Percentiles rank a stretch among this genome's conserved stretches.
phyloP scores from a whole-genome alignment of 2,888 invertebrate genomes.

The Drepanosiphum platanoidis region DNA sequence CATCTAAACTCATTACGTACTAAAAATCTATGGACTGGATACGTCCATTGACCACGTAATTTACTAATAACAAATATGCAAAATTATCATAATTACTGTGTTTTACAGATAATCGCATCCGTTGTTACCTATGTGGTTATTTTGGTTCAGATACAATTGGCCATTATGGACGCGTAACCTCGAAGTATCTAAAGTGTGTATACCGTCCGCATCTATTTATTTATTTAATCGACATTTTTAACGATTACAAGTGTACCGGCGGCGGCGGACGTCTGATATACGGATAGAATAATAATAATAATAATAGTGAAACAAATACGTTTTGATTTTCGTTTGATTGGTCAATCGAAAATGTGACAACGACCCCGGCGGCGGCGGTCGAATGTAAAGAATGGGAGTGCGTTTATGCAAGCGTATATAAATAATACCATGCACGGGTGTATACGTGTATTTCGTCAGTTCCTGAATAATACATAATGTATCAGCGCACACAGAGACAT shows the following conservation, averaged over 20 bases:
- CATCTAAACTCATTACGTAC: too few relatives aligned
- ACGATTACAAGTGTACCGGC: background rate
- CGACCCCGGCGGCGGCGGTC: background rate
- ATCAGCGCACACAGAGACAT: background rate
- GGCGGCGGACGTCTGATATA: too few relatives aligned
- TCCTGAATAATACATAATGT: background rate
- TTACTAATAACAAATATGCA: too few relatives aligned
- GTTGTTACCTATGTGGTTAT: slow-evolving; percentile 63
- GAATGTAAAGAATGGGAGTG: background rate
- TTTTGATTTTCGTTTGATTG: background rate
- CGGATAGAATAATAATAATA: too few relatives aligned
- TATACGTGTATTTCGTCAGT: too few relatives aligned
- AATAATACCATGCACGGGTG: too few relatives aligned
- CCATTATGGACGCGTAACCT: slow-evolving; percentile 19
- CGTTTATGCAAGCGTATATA: background rate
- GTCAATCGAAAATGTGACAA: background rate
- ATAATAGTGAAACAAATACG: too few relatives aligned
- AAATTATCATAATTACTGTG: slow-evolving; percentile 32
- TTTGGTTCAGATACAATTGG: slow-evolving; percentile 63
- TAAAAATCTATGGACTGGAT: too few relatives aligned
- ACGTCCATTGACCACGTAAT: too few relatives aligned
- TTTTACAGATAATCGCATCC: slow-evolving; percentile 63
- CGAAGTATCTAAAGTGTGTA: background rate
- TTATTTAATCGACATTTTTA: too few relatives aligned
- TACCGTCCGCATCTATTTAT: background rate